A percentile compares a stretch with the other conserved stretches of the same genome.
phyloP scores from a whole-genome alignment of 1,140 invertebrate species.

The Ephestia elutella region DNA sequence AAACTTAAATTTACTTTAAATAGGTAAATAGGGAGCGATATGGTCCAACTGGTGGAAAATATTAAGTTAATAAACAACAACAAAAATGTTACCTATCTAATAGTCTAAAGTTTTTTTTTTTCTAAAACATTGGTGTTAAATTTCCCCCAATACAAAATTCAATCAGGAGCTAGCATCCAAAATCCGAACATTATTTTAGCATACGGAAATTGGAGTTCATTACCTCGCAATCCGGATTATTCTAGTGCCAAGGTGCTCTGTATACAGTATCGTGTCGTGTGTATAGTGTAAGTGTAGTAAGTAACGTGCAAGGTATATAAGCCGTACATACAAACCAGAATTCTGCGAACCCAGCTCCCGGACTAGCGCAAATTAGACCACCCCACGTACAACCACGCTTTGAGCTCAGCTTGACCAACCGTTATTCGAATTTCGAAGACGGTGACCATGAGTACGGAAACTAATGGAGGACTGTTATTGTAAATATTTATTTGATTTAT shows the following conservation, averaged over 20 bases:
- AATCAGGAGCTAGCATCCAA: too few relatives aligned
- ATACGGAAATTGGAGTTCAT: slow-evolving; percentile 1
- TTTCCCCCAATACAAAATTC: too few relatives aligned
- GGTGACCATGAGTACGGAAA: slow-evolving; percentile 29
- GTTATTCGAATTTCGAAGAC: slow-evolving; percentile 65
- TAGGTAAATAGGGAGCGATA: too few relatives aligned
- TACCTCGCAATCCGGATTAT: slow-evolving; percentile 3
- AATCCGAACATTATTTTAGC: background rate
- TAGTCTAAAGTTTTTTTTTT: too few relatives aligned
- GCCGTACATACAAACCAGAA: slow-evolving; percentile 25
- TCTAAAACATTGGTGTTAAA: too few relatives aligned
- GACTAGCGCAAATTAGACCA: slow-evolving; percentile 54
- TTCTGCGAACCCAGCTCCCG: slow-evolving; percentile 33
- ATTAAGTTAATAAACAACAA: too few relatives aligned
- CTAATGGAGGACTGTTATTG: background rate
- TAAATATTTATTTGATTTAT: background rate
- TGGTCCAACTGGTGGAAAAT: too few relatives aligned
- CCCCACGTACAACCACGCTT: slow-evolving; percentile 54
- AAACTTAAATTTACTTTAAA: too few relatives aligned
- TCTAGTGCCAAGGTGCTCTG: background rate
- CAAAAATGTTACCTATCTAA: too few relatives aligned
- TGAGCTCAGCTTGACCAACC: slow-evolving; percentile 66
- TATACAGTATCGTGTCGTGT: slow-evolving; percentile 4
- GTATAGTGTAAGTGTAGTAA: too few relatives aligned
- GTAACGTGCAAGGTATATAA: slow-evolving; percentile 1